A percentile compares a stretch with the other conserved stretches of the same genome.
Conservation (phyloP, 2,888 invertebrate genomes). For the Dasysyrphus albostriatus region DNA sequence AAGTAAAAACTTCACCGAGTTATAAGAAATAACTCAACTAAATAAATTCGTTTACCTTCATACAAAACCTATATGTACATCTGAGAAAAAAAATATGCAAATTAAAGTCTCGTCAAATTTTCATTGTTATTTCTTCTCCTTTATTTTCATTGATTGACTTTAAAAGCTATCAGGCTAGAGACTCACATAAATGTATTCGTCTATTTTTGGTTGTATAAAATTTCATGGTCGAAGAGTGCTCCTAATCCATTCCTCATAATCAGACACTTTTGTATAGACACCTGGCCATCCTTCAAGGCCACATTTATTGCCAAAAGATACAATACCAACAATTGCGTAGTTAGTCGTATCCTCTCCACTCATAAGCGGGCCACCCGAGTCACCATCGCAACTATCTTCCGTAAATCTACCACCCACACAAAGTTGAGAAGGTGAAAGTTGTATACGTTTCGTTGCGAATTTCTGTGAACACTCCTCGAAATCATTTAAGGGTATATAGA, state of each 20-base stretch:
- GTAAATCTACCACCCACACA: constrained; percentile 84
- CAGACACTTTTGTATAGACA: constrained; percentile 88
- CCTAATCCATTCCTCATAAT: constrained; percentile 88
- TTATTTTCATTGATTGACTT: too few species aligned
- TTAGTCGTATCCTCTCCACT: constrained; percentile 79
- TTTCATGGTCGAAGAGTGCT: constrained; percentile 83
- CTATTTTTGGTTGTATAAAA: background rate
- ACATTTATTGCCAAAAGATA: constrained; percentile 85
- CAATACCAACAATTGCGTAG: constrained; percentile 83
- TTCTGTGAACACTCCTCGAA: constrained; percentile 83
- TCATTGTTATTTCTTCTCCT: too few species aligned
- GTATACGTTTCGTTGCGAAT: constrained; percentile 78
- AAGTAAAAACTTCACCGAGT: too few species aligned
- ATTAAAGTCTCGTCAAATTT: too few species aligned
- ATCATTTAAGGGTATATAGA: constrained; percentile 84
- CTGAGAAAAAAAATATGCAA: too few species aligned
- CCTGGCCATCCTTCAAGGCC: constrained; percentile 87
- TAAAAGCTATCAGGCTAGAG: too few species aligned
- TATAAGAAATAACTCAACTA: too few species aligned
- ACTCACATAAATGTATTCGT: too few species aligned
- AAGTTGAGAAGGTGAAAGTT: constrained; percentile 78
- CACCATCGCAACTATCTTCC: constrained; percentile 87
- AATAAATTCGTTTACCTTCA: too few species aligned
- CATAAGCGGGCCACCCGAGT: constrained; percentile 88
- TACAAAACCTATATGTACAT: too few species aligned